phyloP scores from a whole-genome alignment of 2,797 vertebrate genomes.

The Notamacropus eugenii region DNA sequence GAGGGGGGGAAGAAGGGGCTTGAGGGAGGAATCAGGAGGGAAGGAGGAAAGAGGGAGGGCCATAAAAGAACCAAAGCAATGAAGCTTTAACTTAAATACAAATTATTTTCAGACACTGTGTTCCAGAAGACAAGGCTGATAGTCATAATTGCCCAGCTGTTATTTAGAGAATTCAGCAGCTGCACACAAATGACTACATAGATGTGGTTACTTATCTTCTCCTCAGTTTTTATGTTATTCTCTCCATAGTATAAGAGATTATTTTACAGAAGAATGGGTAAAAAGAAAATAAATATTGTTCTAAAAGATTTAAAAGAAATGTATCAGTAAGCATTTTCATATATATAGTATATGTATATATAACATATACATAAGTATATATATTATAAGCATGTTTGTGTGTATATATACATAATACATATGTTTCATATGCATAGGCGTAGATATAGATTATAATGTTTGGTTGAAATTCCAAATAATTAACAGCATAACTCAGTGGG shows the following conservation, averaged over 20 bases:
- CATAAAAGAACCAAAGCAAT: conserved; percentile 15
- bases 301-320: conserved; percentile 42
- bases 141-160: conserved; percentile 56
- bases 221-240: conserved; percentile 25
- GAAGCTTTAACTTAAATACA: conserved; percentile 34
- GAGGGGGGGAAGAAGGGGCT: background rate
- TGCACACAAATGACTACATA: conserved; percentile 8
- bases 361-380: background rate
- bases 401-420: background rate
- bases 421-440: background rate
- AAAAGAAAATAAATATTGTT: conserved; percentile 13
- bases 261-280: conserved; percentile 35
- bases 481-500: background rate
- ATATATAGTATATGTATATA: background rate
- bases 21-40: background rate
- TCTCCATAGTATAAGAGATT: background rate
- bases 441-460: background rate
- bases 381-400: background rate
- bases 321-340: conserved; percentile 23
- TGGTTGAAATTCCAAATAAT: background rate
- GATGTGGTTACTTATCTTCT: conserved; percentile 15
- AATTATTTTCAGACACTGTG: conserved; percentile 42
- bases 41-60: background rate
- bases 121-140: conserved; percentile 43
- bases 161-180: conserved; percentile 9